These are phyloP conservation scores for Drosophila multiciliata DNA, from an alignment of 2,888 invertebrate genomes.

Conservation along the genomic window DNA sequence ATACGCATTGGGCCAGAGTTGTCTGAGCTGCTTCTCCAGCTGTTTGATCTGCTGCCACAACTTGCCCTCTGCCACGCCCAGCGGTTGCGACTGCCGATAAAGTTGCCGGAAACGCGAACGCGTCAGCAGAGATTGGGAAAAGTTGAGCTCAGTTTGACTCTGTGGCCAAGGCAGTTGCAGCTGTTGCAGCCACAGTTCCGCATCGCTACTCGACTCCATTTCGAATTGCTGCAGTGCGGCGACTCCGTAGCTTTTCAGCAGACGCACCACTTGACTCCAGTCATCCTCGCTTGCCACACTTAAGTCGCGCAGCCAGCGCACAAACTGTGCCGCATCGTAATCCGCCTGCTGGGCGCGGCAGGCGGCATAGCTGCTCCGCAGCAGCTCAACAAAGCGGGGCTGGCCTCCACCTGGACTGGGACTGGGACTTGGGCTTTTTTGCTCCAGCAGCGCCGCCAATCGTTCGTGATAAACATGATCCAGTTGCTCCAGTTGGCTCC, in stretches of 20 bases:
- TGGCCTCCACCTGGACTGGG: background rate
- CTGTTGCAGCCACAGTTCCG: conserved; percentile 26
- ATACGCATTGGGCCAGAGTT: background rate
- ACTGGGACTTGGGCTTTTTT: background rate
- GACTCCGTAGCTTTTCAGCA: conserved; percentile 5
- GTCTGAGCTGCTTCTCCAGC: conserved; percentile 19
- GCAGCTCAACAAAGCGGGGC: conserved; percentile 34
- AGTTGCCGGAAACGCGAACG: conserved; percentile 5
- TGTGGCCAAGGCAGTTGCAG: conserved; percentile 24
- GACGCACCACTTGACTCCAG: conserved; percentile 2
- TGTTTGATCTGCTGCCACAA: conserved; percentile 28
- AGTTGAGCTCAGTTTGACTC: background rate
- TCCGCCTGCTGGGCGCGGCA: conserved; percentile 31
- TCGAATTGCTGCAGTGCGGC: background rate
- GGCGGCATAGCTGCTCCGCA: conserved; percentile 42
- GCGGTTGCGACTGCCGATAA: conserved; percentile 10
- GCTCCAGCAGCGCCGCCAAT: conserved; percentile 19
- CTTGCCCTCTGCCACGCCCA: background rate
- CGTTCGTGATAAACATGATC: conserved; percentile 44
- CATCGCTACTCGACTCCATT: background rate
- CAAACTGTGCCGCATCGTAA: conserved; percentile 11
- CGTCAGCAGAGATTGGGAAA: background rate
- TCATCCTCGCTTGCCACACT: background rate
- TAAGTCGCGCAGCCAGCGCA: conserved; percentile 24
- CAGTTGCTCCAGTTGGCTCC: conserved; percentile 42